Evolutionary conservation across 2,113 vertebrate species (phyloP).

Genomic region (Arothron firmamentum): DNA sequence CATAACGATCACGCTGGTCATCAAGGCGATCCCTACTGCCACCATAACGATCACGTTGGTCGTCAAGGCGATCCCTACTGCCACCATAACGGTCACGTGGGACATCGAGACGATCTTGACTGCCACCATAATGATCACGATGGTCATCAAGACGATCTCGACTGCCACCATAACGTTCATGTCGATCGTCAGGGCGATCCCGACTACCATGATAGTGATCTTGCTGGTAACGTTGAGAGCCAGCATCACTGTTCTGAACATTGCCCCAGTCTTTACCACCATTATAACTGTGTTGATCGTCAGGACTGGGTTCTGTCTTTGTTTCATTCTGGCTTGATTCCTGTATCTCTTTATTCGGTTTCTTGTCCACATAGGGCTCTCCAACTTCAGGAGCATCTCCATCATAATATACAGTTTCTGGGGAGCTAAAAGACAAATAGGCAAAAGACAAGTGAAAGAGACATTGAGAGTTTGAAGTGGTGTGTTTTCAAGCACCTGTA

Average conservation of each 20-base stretch:
- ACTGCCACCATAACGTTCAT: slow-evolving; percentile 7
- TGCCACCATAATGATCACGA: slow-evolving; percentile 6
- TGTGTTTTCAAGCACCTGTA: too few species aligned
- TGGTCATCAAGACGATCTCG: slow-evolving; percentile 32
- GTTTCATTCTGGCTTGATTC: slow-evolving; percentile 8
- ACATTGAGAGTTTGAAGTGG: too few species aligned
- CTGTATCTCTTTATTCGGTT: slow-evolving; percentile 15
- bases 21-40: slow-evolving; percentile 37
- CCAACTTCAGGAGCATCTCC: slow-evolving; percentile 27
- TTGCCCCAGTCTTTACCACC: slow-evolving; percentile 25
- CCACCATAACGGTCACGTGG: slow-evolving; percentile 14
- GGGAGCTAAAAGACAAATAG: slow-evolving; percentile 39
- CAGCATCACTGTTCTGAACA: slow-evolving; percentile 29
- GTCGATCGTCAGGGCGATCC: slow-evolving; percentile 27
- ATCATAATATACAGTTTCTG: slow-evolving; percentile 49
- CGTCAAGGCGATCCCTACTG: slow-evolving; percentile 27
- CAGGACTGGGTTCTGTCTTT: slow-evolving; percentile 10
- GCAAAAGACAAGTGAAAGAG: background rate
- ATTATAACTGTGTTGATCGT: slow-evolving; percentile 33
- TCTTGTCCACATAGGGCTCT: slow-evolving; percentile 47
- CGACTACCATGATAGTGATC: slow-evolving; percentile 31
- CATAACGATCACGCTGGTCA: background rate
- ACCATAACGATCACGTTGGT: slow-evolving; percentile 2
- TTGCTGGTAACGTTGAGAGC: slow-evolving; percentile 20
- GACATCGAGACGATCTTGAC: slow-evolving; percentile 37